Evolutionary conservation across 2,797 vertebrate genomes (phyloP).

Genomic region (Cossypha niveicapilla): DNA sequence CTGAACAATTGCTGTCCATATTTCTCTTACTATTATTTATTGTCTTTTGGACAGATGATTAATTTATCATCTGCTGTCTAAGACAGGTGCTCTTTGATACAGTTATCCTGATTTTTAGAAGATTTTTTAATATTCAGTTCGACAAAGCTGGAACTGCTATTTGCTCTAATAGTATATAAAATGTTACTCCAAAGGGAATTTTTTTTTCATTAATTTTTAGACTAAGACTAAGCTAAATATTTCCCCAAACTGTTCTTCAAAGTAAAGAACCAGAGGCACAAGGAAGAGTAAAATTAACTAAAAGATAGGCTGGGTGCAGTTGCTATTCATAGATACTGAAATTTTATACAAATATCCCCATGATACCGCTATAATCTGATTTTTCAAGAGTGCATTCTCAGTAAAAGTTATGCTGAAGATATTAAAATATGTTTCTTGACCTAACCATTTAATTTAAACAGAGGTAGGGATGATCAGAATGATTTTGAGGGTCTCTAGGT

Average conservation of each 20-base stretch:
- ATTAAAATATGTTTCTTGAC: not conserved
- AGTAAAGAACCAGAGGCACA: not conserved
- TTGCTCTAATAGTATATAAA: not conserved
- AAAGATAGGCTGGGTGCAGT: not conserved
- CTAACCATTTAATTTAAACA: not conserved
- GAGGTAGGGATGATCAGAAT: not conserved
- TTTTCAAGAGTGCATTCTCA: not conserved
- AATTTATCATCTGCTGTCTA: not conserved
- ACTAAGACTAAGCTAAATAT: not conserved
- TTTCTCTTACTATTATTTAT: not conserved
- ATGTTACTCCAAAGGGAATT: not conserved
- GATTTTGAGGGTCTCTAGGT: not conserved
- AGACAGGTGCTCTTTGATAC: not conserved
- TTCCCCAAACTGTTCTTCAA: not conserved
- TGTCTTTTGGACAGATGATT: not conserved
- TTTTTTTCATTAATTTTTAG: not conserved
- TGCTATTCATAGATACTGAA: not conserved
- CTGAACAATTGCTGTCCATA: not conserved
- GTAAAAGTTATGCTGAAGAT: not conserved
- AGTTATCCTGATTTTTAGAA: not conserved
- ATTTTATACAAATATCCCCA: not conserved
- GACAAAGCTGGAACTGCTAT: not conserved
- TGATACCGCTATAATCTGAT: not conserved
- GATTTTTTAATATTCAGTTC: not conserved
- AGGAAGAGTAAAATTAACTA: not conserved